phyloP scores from a whole-genome alignment of 2,113 vertebrate species.

The Sus scrofa region DNA sequence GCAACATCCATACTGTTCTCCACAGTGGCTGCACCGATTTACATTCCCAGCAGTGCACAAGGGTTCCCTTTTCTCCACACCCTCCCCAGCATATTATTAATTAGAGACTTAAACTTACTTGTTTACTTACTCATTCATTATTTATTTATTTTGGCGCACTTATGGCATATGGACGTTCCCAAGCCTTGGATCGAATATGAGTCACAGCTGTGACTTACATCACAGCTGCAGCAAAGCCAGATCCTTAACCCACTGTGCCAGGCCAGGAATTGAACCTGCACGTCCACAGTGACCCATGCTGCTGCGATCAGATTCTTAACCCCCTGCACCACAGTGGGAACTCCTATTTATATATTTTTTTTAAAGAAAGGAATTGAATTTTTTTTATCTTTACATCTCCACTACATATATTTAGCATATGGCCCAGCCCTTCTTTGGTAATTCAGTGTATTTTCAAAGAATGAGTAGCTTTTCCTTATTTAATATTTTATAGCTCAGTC shows the following conservation, averaged over 20 bases:
- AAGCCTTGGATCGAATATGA: no score
- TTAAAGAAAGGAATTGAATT: constrained; percentile 12
- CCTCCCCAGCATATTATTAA: neutral
- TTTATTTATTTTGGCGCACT: no score
- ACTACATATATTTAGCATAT: constrained; percentile 39
- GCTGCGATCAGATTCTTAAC: no score
- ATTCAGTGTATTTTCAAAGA: constrained; percentile 20
- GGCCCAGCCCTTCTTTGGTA: neutral
- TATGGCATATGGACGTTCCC: no score
- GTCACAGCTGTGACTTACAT: no score
- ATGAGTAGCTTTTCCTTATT: neutral
- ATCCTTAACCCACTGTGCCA: no score
- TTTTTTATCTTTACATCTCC: neutral
- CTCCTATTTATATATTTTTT: neutral
- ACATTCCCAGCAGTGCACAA: neutral
- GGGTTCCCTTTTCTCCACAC: neutral
- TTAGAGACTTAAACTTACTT: no score
- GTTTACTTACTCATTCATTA: no score
- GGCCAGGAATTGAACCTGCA: no score
- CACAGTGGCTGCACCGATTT: neutral
- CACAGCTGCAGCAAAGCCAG: no score
- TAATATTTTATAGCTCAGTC: constrained; percentile 1
- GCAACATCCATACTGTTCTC: neutral
- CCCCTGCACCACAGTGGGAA: no score
- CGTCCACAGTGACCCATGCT: no score